Conservation (phyloP, 2,113 vertebrate species). For the Vulpes lagopus region DNA sequence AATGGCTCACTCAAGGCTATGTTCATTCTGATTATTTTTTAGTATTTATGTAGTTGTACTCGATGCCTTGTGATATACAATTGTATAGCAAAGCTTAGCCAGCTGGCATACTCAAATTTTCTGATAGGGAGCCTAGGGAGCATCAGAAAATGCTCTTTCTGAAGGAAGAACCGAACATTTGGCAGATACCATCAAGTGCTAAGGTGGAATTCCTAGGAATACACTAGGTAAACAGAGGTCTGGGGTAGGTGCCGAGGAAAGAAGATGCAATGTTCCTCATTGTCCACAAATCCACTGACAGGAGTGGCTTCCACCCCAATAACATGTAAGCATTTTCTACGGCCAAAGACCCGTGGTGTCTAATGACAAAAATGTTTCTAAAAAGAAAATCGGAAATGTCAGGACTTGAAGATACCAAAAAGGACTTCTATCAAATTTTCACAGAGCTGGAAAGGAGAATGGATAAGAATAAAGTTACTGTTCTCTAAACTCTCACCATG, state of each 20-base stretch:
- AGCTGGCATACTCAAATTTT: background rate
- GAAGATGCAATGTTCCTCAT: background rate
- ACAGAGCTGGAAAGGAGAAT: conserved; percentile 30
- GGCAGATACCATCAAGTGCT: background rate
- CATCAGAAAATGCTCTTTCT: background rate
- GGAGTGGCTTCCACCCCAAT: background rate
- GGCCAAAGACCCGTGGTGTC: background rate
- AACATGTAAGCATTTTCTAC: background rate
- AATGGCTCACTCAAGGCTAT: background rate
- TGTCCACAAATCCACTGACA: background rate
- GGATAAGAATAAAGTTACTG: conserved; percentile 18
- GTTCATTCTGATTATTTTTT: conserved; percentile 31
- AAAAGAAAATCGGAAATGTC: conserved; percentile 3
- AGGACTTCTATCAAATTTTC: conserved; percentile 35
- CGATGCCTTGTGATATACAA: background rate
- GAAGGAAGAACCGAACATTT: background rate
- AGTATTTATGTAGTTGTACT: background rate
- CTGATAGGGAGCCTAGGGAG: background rate
- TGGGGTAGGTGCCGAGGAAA: background rate
- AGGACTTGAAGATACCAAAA: conserved; percentile 50
- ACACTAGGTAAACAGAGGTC: background rate
- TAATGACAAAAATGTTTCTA: conserved; percentile 47
- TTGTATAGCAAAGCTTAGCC: background rate
- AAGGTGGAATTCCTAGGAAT: background rate
- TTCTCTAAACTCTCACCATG: conserved; percentile 48